A percentile compares a stretch with the other conserved stretches of the same genome.
These are phyloP conservation scores for Gallinago nigripennis DNA, from an alignment of 2,797 vertebrate genomes.

Conservation along the genomic window DNA sequence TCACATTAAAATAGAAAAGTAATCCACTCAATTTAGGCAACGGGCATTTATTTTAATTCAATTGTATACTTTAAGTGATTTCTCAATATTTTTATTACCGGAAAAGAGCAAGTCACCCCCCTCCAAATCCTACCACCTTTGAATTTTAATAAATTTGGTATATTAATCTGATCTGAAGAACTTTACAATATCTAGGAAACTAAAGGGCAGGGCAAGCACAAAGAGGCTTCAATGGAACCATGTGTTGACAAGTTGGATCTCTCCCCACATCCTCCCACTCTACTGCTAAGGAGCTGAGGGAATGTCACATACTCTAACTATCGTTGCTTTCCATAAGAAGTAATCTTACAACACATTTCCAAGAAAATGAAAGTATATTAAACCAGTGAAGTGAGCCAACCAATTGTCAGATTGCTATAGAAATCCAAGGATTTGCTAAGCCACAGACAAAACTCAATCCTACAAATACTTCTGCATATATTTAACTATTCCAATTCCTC, in stretches of 20 bases:
- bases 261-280: background rate
- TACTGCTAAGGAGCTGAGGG: background rate
- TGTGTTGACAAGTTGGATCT: background rate
- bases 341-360: background rate
- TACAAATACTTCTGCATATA: background rate
- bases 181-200: background rate
- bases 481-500: background rate
- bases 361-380: conserved; percentile 30
- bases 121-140: background rate
- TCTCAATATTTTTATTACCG: background rate
- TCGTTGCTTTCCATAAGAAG: conserved; percentile 3
- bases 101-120: background rate
- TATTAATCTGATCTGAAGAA: background rate
- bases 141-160: background rate
- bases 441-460: background rate
- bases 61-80: background rate
- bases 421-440: conserved; percentile 14
- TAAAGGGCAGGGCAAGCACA: background rate
- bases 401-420: background rate
- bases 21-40: background rate
- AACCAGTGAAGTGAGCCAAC: conserved; percentile 24
- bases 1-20: background rate
- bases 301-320: background rate
- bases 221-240: background rate
- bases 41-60: background rate